Percentiles rank a stretch among this genome's conserved stretches.
Conservation (phyloP, 1,140 invertebrate genomes). For the Epicauta chinensis region DNA sequence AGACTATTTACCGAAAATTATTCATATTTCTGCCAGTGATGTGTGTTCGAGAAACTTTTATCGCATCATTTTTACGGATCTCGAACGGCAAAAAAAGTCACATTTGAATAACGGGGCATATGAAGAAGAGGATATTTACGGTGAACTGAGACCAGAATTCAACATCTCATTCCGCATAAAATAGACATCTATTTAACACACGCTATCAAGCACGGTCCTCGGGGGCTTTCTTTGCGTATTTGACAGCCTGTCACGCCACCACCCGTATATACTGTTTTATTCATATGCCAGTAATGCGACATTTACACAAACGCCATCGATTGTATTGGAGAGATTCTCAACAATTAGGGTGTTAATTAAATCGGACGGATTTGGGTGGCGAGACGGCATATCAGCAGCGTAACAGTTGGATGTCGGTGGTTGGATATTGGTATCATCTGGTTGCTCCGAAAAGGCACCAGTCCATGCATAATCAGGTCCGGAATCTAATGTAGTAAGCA, state of each 20-base stretch:
- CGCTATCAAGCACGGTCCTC: slow-evolving; percentile 2
- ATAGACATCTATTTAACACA: slow-evolving; percentile 18
- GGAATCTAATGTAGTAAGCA: slow-evolving; percentile 15
- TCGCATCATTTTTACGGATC: too few relatives aligned
- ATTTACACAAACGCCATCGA: too few relatives aligned
- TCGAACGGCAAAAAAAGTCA: slow-evolving; percentile 9
- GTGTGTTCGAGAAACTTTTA: too few relatives aligned
- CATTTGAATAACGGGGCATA: slow-evolving; percentile 15
- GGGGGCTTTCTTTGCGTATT: slow-evolving; percentile 9
- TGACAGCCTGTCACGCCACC: slow-evolving; percentile 8
- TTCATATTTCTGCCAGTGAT: too few relatives aligned
- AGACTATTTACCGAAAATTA: too few relatives aligned
- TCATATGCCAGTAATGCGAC: background rate
- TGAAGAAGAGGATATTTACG: slow-evolving; percentile 6
- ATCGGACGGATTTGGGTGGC: too few relatives aligned
- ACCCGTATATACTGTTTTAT: slow-evolving; percentile 10
- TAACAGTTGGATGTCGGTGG: too few relatives aligned
- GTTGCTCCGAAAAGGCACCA: slow-evolving; percentile 10
- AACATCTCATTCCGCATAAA: slow-evolving; percentile 16
- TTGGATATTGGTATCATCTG: too few relatives aligned
- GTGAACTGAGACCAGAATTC: slow-evolving; percentile 1
- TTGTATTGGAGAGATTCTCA: too few relatives aligned
- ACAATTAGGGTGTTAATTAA: too few relatives aligned
- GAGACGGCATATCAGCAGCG: too few relatives aligned
- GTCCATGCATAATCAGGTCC: slow-evolving; percentile 16